Evolutionary conservation across 2,113 vertebrate genomes (phyloP).

Genomic region (Mustela nigripes): DNA sequence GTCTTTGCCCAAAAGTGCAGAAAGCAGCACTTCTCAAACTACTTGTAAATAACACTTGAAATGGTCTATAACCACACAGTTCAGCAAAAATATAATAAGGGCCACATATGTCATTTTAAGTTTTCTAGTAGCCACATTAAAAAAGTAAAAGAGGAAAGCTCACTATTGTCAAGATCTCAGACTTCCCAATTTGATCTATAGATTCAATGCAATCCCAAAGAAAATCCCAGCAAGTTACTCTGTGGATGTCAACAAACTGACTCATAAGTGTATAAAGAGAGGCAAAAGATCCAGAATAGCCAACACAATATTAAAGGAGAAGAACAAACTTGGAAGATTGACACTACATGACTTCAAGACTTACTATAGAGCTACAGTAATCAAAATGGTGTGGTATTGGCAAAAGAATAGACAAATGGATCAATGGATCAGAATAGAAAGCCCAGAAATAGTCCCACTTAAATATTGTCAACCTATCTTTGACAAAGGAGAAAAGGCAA

Average conservation of each 20-base stretch:
- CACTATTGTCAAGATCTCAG: not conserved
- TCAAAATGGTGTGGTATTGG: not conserved
- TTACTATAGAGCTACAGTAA: not conserved
- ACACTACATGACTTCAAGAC: not conserved
- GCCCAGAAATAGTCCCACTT: not conserved
- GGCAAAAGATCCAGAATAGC: not conserved
- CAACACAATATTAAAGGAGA: not conserved
- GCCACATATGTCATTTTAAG: not conserved
- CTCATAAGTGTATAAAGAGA: not conserved
- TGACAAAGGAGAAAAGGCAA: conserved; percentile 39
- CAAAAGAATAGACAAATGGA: conserved; percentile 37
- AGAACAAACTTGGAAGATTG: not conserved
- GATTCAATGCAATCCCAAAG: conserved; percentile 2
- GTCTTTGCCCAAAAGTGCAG: not conserved
- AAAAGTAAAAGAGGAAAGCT: not conserved
- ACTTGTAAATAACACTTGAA: not conserved
- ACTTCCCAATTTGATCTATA: not conserved
- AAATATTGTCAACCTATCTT: conserved; percentile 31
- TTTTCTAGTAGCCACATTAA: conserved; percentile 12
- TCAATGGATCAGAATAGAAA: conserved; percentile 7
- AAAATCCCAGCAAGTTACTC: conserved; percentile 15
- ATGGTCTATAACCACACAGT: not conserved
- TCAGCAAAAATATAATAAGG: not conserved
- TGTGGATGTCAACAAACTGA: not conserved
- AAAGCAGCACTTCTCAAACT: conserved; percentile 43